These are phyloP conservation scores for Euthynnus affinis DNA, from an alignment of 2,797 vertebrate species.

Conservation along the genomic window DNA sequence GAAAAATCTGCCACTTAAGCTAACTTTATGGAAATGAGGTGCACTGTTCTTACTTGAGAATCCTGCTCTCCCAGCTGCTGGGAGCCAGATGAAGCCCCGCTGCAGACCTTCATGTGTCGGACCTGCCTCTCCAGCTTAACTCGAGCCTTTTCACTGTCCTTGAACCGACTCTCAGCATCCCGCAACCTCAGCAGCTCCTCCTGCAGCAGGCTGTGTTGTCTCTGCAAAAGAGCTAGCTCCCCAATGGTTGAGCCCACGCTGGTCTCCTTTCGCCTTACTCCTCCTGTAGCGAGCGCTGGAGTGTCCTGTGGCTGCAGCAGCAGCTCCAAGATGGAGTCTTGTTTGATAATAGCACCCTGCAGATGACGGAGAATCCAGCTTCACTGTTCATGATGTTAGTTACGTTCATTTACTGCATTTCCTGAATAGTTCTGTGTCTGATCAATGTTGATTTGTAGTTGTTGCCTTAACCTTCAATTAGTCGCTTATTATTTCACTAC, in stretches of 20 bases:
- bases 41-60: constrained; percentile 33
- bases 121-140: constrained; percentile 87
- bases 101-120: constrained; percentile 82
- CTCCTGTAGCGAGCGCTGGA: constrained; percentile 15
- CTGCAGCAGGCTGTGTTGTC: constrained; percentile 89
- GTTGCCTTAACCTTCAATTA: no score
- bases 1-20: neutral
- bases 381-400: no score
- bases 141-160: constrained; percentile 88
- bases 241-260: constrained; percentile 78
- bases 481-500: no score
- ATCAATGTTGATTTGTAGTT: no score
- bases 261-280: constrained; percentile 63
- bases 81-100: constrained; percentile 32
- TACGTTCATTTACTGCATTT: no score
- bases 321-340: constrained; percentile 90
- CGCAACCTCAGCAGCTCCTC: constrained; percentile 89
- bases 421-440: no score
- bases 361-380: neutral
- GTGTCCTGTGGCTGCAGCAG: constrained; percentile 72
- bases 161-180: constrained; percentile 82
- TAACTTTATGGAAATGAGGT: neutral
- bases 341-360: constrained; percentile 89
- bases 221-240: constrained; percentile 88
- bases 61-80: constrained; percentile 28